Conservation (phyloP, 2,888 invertebrate species). For the Lithophane socia region DNA sequence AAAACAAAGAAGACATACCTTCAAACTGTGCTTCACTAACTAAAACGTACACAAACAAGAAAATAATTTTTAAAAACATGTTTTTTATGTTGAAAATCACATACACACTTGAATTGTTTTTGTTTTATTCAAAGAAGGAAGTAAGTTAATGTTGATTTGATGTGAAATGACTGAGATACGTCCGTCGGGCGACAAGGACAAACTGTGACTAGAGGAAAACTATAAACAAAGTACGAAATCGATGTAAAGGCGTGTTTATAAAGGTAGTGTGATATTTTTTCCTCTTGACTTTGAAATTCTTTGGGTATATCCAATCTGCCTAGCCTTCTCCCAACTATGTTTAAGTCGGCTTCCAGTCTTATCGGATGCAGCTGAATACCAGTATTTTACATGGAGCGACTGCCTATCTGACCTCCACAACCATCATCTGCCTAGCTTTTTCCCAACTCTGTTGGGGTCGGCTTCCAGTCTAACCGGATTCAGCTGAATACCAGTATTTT, state of each 20-base stretch:
- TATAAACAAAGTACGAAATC: constrained; percentile 4
- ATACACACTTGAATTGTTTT: background rate
- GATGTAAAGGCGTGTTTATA: background rate
- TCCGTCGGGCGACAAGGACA: background rate
- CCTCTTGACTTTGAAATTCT: too few relatives aligned
- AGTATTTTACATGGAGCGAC: too few relatives aligned
- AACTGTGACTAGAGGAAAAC: constrained; percentile 6
- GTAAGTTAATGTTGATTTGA: background rate
- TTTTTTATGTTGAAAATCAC: background rate
- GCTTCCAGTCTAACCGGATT: too few relatives aligned
- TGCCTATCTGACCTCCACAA: too few relatives aligned
- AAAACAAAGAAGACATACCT: constrained; percentile 18
- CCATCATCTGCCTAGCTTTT: too few relatives aligned
- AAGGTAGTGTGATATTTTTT: background rate
- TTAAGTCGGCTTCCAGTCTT: too few relatives aligned
- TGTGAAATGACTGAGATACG: background rate
- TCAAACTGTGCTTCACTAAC: constrained; percentile 30
- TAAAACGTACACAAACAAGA: constrained; percentile 17
- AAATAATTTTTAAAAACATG: constrained; percentile 26
- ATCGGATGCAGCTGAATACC: too few relatives aligned
- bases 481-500: too few relatives aligned
- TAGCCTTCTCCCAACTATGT: too few relatives aligned
- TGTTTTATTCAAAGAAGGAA: background rate
- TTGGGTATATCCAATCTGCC: too few relatives aligned
- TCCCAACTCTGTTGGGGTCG: too few relatives aligned